These are phyloP conservation scores for Phylloscopus trochiloides DNA, from an alignment of 2,113 vertebrate species.

Conservation along the genomic window DNA sequence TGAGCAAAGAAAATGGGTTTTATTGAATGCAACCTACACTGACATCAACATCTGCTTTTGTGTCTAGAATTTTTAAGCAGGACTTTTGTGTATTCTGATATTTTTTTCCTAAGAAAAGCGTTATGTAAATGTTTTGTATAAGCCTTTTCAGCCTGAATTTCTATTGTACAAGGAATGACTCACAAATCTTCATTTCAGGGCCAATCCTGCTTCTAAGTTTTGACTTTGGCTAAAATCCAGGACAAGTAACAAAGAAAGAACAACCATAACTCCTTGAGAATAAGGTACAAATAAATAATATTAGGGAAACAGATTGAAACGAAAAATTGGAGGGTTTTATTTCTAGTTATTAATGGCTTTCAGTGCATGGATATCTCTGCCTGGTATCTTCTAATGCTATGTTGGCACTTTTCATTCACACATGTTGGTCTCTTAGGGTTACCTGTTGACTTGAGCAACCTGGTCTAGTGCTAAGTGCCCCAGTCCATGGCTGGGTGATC, in stretches of 20 bases:
- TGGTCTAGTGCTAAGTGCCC: neutral
- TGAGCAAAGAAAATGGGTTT: neutral
- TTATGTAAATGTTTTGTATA: neutral
- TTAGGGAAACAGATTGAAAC: neutral
- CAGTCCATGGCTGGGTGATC: neutral
- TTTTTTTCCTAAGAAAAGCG: neutral
- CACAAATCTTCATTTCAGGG: neutral
- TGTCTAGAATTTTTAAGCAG: neutral
- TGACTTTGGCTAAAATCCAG: neutral
- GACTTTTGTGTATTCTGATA: neutral
- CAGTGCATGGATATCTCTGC: neutral
- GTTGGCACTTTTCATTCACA: neutral
- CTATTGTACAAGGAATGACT: neutral
- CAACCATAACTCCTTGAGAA: neutral
- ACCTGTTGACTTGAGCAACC: neutral
- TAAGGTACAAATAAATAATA: neutral
- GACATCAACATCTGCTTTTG: neutral
- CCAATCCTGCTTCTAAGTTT: neutral
- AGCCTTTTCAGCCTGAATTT: neutral
- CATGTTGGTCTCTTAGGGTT: neutral
- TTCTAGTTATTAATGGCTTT: neutral
- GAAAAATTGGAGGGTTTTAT: neutral
- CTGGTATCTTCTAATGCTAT: neutral
- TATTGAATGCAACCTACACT: neutral
- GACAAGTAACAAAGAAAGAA: neutral